Evolutionary conservation across 2,797 vertebrate genomes (phyloP).

Genomic region (Chelidonichthys spinosus): DNA sequence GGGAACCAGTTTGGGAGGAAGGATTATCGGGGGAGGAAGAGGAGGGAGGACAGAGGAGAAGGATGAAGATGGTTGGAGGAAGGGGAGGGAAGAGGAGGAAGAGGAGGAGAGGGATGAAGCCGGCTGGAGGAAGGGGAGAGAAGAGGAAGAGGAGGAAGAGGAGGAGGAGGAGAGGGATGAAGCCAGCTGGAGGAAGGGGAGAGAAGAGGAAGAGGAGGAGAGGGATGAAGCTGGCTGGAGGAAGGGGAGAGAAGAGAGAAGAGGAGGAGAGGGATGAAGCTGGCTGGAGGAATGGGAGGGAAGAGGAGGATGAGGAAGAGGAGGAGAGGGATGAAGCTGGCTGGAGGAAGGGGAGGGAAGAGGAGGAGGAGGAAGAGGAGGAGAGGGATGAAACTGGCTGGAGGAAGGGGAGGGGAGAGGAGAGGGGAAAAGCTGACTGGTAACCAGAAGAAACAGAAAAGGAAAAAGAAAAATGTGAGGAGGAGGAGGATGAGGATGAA

Average conservation of each 20-base stretch:
- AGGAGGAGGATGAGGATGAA: conserved; percentile 11
- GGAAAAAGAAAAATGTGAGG: background rate
- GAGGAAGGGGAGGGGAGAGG: background rate
- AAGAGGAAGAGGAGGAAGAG: too few relatives aligned
- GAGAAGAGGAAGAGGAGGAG: background rate
- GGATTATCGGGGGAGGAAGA: background rate
- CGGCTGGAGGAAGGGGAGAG: too few relatives aligned
- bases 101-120: conserved; percentile 2
- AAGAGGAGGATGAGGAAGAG: background rate
- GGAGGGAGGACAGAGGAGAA: background rate
- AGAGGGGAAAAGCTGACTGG: background rate
- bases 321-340: conserved; percentile 14
- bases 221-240: background rate
- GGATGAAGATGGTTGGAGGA: conserved; percentile 9
- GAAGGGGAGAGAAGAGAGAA: background rate
- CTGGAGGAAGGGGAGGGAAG: background rate
- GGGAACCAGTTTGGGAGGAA: conserved; percentile 69
- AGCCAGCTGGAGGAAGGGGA: background rate
- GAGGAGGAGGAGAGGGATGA: background rate
- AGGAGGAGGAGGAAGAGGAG: background rate
- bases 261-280: background rate
- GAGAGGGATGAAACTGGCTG: background rate
- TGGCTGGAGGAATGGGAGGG: background rate
- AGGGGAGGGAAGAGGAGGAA: background rate
- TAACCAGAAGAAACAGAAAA: conserved; percentile 7